phyloP scores from a whole-genome alignment of 23 tunicate species.

The Ascidia mentula region DNA sequence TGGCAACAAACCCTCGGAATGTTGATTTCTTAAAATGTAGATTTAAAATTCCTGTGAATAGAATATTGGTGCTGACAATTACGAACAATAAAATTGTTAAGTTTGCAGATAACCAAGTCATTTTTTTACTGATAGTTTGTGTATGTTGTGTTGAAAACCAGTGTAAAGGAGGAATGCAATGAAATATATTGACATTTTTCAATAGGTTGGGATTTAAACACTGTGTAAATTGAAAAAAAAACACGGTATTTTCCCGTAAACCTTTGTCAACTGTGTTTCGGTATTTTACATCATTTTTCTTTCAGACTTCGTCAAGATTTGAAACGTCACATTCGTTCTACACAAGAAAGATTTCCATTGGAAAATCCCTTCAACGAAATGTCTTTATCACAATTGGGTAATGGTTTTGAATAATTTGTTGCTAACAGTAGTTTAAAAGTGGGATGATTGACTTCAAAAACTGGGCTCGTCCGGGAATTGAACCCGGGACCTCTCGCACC shows the following conservation, averaged over 20 bases:
- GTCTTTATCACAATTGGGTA: conserved; percentile 31
- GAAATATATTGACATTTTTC: background rate
- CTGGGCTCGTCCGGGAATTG: conserved; percentile 24
- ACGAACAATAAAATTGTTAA: too few species aligned
- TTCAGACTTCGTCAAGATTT: conserved; percentile 60
- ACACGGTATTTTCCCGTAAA: too few species aligned
- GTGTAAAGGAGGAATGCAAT: background rate
- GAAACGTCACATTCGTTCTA: conserved; percentile 39
- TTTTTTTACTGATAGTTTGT: background rate
- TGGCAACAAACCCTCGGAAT: background rate
- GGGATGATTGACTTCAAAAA: background rate
- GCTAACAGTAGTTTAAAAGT: background rate
- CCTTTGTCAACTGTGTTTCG: too few species aligned
- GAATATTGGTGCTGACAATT: too few species aligned
- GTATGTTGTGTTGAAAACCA: background rate
- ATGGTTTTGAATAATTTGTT: background rate
- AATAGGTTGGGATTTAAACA: background rate
- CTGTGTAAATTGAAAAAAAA: too few species aligned
- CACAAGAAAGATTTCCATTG: conserved; percentile 51
- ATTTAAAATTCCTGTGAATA: too few species aligned
- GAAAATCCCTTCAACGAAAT: conserved; percentile 53
- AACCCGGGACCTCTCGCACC: too few species aligned
- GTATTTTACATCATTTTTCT: background rate
- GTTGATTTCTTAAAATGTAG: background rate
- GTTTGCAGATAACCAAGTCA: too few species aligned